A percentile compares a stretch with the other conserved stretches of the same genome.
Conservation (phyloP, 2,113 vertebrate species). For the Phodopus roborovskii region DNA sequence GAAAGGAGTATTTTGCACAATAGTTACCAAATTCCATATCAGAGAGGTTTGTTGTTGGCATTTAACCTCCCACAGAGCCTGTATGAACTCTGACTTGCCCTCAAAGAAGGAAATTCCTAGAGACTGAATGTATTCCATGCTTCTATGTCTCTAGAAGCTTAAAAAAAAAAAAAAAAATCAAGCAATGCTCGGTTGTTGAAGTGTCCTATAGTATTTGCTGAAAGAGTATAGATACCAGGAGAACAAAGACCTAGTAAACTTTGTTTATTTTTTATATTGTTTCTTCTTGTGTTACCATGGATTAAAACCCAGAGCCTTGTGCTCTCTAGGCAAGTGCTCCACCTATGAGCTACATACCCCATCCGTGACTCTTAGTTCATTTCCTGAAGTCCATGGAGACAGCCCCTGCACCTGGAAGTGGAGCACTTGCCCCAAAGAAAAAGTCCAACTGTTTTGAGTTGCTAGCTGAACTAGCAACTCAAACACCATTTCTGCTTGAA, state of each 20-base stretch:
- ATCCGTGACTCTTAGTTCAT: background rate
- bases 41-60: background rate
- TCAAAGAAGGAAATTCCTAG: background rate
- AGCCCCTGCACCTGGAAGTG: background rate
- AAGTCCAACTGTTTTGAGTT: background rate
- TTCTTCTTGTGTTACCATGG: background rate
- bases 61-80: background rate
- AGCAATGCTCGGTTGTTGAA: background rate
- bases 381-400: background rate
- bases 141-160: background rate
- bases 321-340: background rate
- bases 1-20: background rate
- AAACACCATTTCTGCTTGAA: background rate
- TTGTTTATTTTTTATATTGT: background rate
- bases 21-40: background rate
- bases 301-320: background rate
- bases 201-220: background rate
- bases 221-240: background rate
- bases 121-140: background rate
- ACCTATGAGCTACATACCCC: background rate
- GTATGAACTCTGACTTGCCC: background rate
- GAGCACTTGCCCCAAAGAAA: background rate
- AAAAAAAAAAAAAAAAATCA: conserved; percentile 45
- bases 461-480: conserved; percentile 11
- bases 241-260: background rate